Base-by-base conservation (phyloP, 1,140 invertebrate species). In the Ditylenchus dipsaci region DNA sequence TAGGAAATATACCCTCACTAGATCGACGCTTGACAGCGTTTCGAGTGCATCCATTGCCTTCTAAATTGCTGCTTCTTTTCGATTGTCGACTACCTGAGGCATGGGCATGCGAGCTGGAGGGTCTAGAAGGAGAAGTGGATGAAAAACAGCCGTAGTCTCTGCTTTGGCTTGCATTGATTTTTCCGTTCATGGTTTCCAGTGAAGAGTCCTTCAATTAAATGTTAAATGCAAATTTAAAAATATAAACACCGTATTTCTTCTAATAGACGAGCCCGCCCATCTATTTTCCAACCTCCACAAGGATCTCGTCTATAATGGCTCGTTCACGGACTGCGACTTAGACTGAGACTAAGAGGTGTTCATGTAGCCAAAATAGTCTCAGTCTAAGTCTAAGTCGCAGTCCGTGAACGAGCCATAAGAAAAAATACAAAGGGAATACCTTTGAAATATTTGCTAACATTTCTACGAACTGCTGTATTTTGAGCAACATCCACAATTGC, bases 401-500 rank as follows among this genome's bases (percentile, higher is more conserved):
- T n/a, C n/a, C n/a, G n/a, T n/a, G n/a, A n/a, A n/a, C n/a, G n/a
- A n/a, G n/a, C n/a, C n/a, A n/a, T n/a, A n/a, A n/a, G n/a, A n/a
- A n/a, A n/a, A n/a, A n/a, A n/a, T n/a, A n/a, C n/a, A n/a, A n/a
- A n/a, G n/a, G n/a, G n/a, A n/a, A n/a, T 59, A 70, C 69, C 63
- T 67, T 68, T 11, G 69, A 72, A 19, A 70, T 49, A 7, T 19
- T 26, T 1, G 15, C 29, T 8, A 72, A 15, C 69, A 71, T 71
- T 65, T 98, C 95, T 27, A 98, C 90, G 86, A 97, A 97, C 86
- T 97, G 93, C 74, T 95, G 89, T 85, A 92, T 95, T 84, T 95
- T 95, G 64, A 98, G 87, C 84, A 92, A 89, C 84, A 97, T 96
- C 78, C 92, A 87, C 73, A 97, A 86, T 83, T 95, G 91, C 75